A percentile compares a stretch with the other conserved stretches of the same genome.
Evolutionary conservation across 2,113 vertebrate species (phyloP).

Genomic region (Elachura formosa): DNA sequence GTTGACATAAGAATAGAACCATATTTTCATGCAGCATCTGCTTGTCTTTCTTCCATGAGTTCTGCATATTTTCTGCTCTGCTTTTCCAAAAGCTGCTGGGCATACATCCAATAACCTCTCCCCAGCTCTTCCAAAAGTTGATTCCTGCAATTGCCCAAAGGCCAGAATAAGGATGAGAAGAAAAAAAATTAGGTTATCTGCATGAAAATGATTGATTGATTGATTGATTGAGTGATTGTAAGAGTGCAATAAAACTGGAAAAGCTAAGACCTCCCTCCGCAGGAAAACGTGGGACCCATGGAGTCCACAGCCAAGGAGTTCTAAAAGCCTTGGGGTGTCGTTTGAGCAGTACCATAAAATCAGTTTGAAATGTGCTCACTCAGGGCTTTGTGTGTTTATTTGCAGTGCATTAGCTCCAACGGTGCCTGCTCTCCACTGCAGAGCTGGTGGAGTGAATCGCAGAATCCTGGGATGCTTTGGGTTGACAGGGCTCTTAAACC

Average conservation of each 20-base stretch:
- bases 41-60: conserved; percentile 41
- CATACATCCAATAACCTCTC: conserved; percentile 24
- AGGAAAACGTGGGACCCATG: background rate
- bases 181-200: background rate
- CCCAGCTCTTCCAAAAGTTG: conserved; percentile 1
- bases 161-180: background rate
- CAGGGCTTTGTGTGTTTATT: background rate
- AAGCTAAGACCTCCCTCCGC: background rate
- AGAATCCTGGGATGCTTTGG: background rate
- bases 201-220: background rate
- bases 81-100: conserved; percentile 40
- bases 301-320: background rate
- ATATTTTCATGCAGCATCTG: conserved; percentile 46
- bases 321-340: background rate
- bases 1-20: conserved; percentile 46
- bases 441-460: background rate
- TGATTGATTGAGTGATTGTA: background rate
- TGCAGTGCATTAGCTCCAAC: background rate
- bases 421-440: background rate
- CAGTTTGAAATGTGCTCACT: background rate
- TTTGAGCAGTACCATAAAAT: background rate
- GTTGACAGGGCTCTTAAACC: background rate
- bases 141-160: conserved; percentile 18
- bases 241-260: background rate
- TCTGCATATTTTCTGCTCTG: conserved; percentile 26